Evolutionary conservation across 2,888 invertebrate species (phyloP).

Genomic region (Synanthedon andrenaeformis): DNA sequence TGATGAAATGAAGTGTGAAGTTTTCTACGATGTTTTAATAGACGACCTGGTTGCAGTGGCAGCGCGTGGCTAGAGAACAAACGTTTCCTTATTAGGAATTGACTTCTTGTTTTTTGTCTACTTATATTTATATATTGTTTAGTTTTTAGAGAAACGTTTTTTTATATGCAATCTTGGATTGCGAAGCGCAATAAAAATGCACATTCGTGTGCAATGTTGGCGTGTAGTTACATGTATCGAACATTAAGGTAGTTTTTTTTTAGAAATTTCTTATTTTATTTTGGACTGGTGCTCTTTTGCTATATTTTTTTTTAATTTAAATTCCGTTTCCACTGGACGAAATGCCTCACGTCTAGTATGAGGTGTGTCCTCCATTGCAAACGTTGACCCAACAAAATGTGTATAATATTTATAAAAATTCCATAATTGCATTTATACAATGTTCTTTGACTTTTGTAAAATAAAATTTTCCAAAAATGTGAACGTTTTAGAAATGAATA

Average conservation of each 20-base stretch:
- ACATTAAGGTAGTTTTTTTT: conserved; percentile 3
- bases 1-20: conserved; percentile 33
- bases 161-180: conserved; percentile 21
- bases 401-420: conserved; percentile 22
- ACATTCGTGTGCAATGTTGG: conserved; percentile 51
- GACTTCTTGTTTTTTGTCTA: conserved; percentile 9
- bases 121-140: conserved; percentile 3
- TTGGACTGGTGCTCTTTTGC: conserved; percentile 39
- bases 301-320: neutral
- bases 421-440: conserved; percentile 48
- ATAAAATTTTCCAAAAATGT: neutral
- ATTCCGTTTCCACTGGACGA: neutral
- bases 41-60: conserved; percentile 7
- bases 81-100: conserved; percentile 17
- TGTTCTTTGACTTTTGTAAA: conserved; percentile 10
- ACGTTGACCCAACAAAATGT: neutral
- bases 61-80: conserved; percentile 3
- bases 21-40: conserved; percentile 40
- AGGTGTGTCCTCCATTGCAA: too few relatives aligned
- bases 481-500: neutral
- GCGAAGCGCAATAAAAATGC: conserved; percentile 29
- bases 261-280: conserved; percentile 12
- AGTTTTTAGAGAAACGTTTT: conserved; percentile 1
- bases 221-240: conserved; percentile 30
- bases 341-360: neutral